Evolutionary conservation across 2,113 vertebrate species (phyloP).

Genomic region (Zosterops pallidus): DNA sequence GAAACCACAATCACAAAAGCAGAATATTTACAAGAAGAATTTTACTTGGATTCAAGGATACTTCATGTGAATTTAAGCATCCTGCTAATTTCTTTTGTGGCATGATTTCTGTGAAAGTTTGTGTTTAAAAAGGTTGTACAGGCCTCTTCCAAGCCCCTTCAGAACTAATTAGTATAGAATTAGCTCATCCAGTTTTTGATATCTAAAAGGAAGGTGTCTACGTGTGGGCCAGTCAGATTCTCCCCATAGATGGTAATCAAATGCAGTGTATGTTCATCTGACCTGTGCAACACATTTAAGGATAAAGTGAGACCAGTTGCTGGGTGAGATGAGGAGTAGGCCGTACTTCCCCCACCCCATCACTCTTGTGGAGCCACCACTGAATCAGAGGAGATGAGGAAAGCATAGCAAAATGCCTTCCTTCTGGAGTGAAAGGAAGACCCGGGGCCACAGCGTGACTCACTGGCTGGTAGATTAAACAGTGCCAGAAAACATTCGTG

Average conservation of each 20-base stretch:
- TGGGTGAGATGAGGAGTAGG: background rate
- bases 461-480: conserved; percentile 22
- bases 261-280: background rate
- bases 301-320: background rate
- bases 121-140: background rate
- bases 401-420: conserved; percentile 1
- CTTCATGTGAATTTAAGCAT: background rate
- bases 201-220: background rate
- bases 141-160: background rate
- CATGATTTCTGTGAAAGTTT: background rate
- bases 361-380: background rate
- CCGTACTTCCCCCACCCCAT: background rate
- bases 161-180: background rate
- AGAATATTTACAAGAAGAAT: background rate
- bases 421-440: conserved; percentile 42
- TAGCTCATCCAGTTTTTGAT: background rate
- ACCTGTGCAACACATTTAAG: background rate
- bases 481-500: conserved; percentile 43
- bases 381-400: background rate
- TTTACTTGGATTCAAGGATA: background rate
- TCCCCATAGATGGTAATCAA: background rate
- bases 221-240: background rate
- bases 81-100: background rate
- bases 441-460: background rate
- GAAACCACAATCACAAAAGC: background rate